phyloP scores from a whole-genome alignment of 2,113 vertebrate genomes.

The Serinus canaria region DNA sequence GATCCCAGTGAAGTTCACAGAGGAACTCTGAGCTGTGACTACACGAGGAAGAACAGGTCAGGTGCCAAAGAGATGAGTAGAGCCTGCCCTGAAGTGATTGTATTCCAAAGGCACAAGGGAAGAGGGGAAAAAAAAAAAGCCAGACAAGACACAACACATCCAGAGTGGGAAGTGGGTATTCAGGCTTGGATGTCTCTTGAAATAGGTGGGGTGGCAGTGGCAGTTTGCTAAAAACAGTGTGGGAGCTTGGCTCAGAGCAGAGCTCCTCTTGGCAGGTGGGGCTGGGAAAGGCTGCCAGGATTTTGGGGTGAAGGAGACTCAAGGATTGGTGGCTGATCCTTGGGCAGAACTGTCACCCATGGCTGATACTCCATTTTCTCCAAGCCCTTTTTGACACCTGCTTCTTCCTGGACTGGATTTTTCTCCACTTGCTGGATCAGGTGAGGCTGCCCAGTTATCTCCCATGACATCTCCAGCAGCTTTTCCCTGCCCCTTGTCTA shows the following conservation, averaged over 20 bases:
- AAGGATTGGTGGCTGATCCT: not conserved
- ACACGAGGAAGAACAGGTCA: constrained; percentile 32
- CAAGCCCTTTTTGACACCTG: not conserved
- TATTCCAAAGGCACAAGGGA: constrained; percentile 39
- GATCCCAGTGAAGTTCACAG: constrained; percentile 1
- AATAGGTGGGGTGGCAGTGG: constrained; percentile 45
- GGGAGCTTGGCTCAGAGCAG: constrained; percentile 41
- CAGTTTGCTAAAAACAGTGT: constrained; percentile 53
- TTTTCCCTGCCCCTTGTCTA: not conserved
- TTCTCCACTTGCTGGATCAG: not conserved
- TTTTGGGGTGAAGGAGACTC: constrained; percentile 1
- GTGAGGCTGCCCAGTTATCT: not conserved
- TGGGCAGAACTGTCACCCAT: not conserved
- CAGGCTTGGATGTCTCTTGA: constrained; percentile 39
- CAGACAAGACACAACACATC: constrained; percentile 52
- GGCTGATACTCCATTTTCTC: not conserved
- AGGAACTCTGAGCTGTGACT: not conserved
- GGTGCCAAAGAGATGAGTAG: constrained; percentile 48
- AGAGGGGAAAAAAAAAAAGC: not conserved
- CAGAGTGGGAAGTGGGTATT: constrained; percentile 59
- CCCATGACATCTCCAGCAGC: not conserved
- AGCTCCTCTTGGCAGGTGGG: not conserved
- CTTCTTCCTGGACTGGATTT: not conserved
- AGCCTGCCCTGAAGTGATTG: constrained; percentile 48
- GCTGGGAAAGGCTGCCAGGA: constrained; percentile 9